Evolutionary conservation across 2,888 invertebrate species (phyloP), one percentile per base, ranked within the genome.

Genomic region (Melanotus villosus): DNA sequence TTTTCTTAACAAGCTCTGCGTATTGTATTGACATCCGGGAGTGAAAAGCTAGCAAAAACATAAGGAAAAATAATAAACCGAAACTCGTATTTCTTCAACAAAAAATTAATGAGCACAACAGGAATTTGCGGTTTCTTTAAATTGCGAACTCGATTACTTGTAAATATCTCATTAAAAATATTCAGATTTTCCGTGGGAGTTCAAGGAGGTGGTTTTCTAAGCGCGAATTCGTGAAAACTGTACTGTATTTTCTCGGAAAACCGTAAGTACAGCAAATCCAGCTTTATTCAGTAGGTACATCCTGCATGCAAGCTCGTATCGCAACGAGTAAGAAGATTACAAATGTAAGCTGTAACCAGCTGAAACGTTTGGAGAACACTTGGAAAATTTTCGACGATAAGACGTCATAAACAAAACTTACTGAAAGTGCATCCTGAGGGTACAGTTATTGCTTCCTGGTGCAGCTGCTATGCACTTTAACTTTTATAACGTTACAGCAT

Each of bases 1-100:
- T 52, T 63, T 63, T 38, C 52, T 38, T 63, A 63, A 63, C 63
- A 38, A 63, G 63, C 63, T 52, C 30, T 34, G 60, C 50, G 52
- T 26, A 54, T 63, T 63, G 63, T 32, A 52, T 63, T 54, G 63
- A 63, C 52, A 52, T 10, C 26, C 10, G 43, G n/a, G 34, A 23
- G 47, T 47, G 47, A 23, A 43, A 43, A 47, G 47, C 26, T n/a
- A 19, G 43, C 16, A 43, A 41, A 43, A 43, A 43, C 47, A 47
- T 10, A 47, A n/a, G 43, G 12, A 23, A 23, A 47, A 47, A 47
- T 47, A 47, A 47, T 47, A 47, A 47, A 19, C 23, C 23, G 19
- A 6, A 7, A 18, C 10, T 5, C 18, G 10, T 19, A 19, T 43
- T 16, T 23, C 47, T 23, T 47, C 2, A 10, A 6, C 23, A 26